phyloP scores from a whole-genome alignment of 1,140 invertebrate species.

The Stenopsyche tienmushanensis region DNA sequence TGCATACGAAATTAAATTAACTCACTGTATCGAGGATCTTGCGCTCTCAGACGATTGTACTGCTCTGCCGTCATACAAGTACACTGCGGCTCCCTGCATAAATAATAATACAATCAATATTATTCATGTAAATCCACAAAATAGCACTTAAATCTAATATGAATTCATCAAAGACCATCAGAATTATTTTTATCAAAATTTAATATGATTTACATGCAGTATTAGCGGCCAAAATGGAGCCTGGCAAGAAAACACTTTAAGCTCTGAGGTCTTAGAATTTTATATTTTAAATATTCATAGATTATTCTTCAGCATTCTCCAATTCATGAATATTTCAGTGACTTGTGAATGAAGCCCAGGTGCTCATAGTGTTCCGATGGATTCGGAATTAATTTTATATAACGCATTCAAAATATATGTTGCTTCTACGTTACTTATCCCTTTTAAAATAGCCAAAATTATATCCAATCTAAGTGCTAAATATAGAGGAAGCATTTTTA shows the following conservation, averaged over 20 bases:
- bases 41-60: conserved; percentile 77
- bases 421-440: no score
- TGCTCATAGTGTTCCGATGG: conserved; percentile 28
- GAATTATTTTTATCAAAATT: neutral
- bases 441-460: no score
- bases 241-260: conserved; percentile 3
- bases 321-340: conserved; percentile 37
- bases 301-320: conserved; percentile 27
- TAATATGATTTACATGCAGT: neutral
- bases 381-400: conserved; percentile 26
- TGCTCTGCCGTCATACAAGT: conserved; percentile 95
- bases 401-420: conserved; percentile 22
- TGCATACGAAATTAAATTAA: no score
- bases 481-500: no score
- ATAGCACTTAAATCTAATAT: no score
- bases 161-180: neutral
- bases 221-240: neutral
- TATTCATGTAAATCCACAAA: no score
- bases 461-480: no score
- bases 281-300: conserved; percentile 33
- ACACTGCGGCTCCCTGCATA: conserved; percentile 77
- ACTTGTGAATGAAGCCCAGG: conserved; percentile 27
- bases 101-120: neutral
- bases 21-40: conserved; percentile 79
- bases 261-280: conserved; percentile 26